Evolutionary conservation across 64 coral and sea anemone species (phyloP).

Genomic region (Anthopleura sola): DNA sequence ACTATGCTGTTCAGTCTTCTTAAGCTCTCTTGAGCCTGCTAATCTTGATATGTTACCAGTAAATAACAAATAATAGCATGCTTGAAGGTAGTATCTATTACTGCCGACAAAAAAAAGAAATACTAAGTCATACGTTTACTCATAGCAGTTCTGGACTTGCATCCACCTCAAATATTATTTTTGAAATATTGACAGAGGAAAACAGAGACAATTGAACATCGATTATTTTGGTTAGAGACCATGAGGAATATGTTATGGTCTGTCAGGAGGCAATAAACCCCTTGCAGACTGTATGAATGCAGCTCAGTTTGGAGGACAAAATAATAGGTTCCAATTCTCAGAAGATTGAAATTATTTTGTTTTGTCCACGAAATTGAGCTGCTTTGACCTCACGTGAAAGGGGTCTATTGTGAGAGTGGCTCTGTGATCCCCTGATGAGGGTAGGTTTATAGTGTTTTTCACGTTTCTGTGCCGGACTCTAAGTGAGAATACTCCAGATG

Average conservation of each 20-base stretch:
- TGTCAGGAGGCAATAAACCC: too few species aligned
- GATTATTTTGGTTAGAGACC: neutral
- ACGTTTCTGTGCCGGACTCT: too few species aligned
- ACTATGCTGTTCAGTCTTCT: too few species aligned
- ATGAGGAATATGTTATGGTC: neutral
- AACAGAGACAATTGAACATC: neutral
- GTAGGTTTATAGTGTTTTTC: neutral
- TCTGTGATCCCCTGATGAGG: neutral
- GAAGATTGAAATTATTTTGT: too few species aligned
- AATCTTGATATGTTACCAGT: constrained; percentile 3
- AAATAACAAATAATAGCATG: neutral
- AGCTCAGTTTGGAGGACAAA: too few species aligned
- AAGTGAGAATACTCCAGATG: too few species aligned
- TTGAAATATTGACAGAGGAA: neutral
- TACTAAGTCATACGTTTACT: neutral
- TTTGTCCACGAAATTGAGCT: too few species aligned
- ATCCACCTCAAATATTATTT: neutral
- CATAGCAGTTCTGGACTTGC: neutral
- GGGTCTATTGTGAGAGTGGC: too few species aligned
- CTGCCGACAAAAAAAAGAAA: neutral
- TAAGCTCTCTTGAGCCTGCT: neutral
- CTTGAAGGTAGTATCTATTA: neutral
- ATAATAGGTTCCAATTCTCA: too few species aligned
- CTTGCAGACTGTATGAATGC: too few species aligned
- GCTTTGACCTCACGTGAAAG: too few species aligned